Conservation (phyloP, 2,888 invertebrate species). For the Priocnemis perturbator region DNA sequence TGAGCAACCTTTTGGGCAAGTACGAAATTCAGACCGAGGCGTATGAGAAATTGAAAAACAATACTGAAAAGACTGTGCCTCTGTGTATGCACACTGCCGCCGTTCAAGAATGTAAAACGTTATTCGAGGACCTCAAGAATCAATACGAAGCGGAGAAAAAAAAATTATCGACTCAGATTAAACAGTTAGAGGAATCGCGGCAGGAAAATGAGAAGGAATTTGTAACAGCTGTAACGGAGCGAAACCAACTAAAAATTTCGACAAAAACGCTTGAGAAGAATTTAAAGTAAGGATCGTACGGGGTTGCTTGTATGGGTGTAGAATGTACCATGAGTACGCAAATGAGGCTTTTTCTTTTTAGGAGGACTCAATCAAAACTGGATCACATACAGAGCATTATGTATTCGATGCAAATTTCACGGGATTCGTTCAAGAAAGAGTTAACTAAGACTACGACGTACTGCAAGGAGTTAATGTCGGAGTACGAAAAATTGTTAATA, state of each 20-base stretch:
- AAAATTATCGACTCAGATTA: constrained; percentile 78
- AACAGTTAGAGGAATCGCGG: constrained; percentile 75
- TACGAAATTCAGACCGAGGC: constrained; percentile 78
- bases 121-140: constrained; percentile 85
- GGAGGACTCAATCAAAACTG: constrained; percentile 75
- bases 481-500: constrained; percentile 76
- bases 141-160: constrained; percentile 84
- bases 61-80: constrained; percentile 79
- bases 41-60: constrained; percentile 77
- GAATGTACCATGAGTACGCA: too few relatives aligned
- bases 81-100: constrained; percentile 81
- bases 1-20: constrained; percentile 79
- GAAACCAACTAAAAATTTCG: constrained; percentile 77
- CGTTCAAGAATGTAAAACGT: constrained; percentile 84
- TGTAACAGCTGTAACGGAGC: constrained; percentile 73
- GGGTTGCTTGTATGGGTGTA: background rate
- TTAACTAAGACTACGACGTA: constrained; percentile 77
- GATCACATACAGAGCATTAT: constrained; percentile 75
- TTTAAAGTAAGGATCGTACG: constrained; percentile 75
- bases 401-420: constrained; percentile 76
- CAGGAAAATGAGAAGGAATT: constrained; percentile 77
- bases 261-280: constrained; percentile 78
- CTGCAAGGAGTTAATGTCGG: constrained; percentile 77
- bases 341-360: constrained; percentile 51
- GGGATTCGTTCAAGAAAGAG: constrained; percentile 77